phyloP scores from a whole-genome alignment of 2,797 vertebrate species.

The Xenops minutus region DNA sequence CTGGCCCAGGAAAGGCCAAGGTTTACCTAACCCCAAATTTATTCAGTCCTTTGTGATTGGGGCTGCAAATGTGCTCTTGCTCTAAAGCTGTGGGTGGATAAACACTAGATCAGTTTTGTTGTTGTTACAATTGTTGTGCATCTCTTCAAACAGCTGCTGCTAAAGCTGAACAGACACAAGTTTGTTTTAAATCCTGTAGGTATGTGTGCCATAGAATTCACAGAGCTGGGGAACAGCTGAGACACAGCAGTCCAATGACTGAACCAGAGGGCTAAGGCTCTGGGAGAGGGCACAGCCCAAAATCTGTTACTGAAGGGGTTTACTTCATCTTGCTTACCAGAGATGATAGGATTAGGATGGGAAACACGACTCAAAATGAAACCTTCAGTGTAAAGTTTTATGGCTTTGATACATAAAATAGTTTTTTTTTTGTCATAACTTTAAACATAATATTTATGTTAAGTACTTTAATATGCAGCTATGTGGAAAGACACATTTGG shows the following conservation, averaged over 20 bases:
- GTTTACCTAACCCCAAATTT: background rate
- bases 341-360: background rate
- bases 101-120: background rate
- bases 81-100: background rate
- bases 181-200: background rate
- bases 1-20: background rate
- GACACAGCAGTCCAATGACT: background rate
- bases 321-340: background rate
- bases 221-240: background rate
- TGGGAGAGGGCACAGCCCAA: background rate
- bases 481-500: background rate
- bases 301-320: background rate
- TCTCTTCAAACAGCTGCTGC: background rate
- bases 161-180: background rate
- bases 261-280: background rate
- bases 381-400: background rate
- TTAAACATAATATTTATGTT: background rate
- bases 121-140: background rate
- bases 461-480: background rate
- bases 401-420: background rate
- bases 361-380: background rate
- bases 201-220: fast-evolving
- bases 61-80: background rate
- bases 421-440: background rate
- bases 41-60: background rate